phyloP scores from a whole-genome alignment of 2,888 invertebrate genomes.

The Ptilodon capucinus region DNA sequence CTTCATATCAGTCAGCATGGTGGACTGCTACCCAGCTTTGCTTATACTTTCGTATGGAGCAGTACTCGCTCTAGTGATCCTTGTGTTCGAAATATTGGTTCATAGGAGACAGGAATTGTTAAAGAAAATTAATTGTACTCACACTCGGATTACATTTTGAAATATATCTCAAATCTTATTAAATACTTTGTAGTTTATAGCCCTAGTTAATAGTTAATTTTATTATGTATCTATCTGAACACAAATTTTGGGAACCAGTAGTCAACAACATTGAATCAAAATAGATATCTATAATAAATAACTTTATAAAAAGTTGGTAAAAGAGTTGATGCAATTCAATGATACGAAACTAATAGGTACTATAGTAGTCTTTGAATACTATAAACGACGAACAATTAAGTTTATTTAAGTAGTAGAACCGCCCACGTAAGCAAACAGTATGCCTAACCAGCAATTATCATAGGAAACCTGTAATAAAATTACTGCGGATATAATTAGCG shows the following conservation, averaged over 20 bases:
- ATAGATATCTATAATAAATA: background rate
- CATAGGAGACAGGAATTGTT: slow-evolving; percentile 38
- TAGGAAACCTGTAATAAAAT: slow-evolving; percentile 10
- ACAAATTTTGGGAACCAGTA: too few relatives aligned
- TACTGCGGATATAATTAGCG: slow-evolving; percentile 6
- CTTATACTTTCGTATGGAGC: slow-evolving; percentile 62
- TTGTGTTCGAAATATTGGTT: slow-evolving; percentile 50
- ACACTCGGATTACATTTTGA: background rate
- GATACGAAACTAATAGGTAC: too few relatives aligned
- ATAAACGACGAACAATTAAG: slow-evolving; percentile 13
- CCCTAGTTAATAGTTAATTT: too few relatives aligned
- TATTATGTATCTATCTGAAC: too few relatives aligned
- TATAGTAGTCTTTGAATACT: too few relatives aligned
- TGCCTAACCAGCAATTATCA: slow-evolving; percentile 21
- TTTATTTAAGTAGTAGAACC: slow-evolving; percentile 13
- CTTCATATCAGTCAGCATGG: slow-evolving; percentile 86
- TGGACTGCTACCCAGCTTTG: slow-evolving; percentile 81
- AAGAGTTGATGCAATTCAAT: too few relatives aligned
- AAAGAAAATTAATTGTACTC: slow-evolving; percentile 20
- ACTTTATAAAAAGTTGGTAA: background rate
- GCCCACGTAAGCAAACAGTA: slow-evolving; percentile 19
- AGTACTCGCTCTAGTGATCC: slow-evolving; percentile 44
- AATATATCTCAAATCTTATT: too few relatives aligned
- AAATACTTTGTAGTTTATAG: too few relatives aligned
- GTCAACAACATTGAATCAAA: too few relatives aligned